phyloP scores from a whole-genome alignment of 2,113 vertebrate species.

The Stictonetta naevosa region DNA sequence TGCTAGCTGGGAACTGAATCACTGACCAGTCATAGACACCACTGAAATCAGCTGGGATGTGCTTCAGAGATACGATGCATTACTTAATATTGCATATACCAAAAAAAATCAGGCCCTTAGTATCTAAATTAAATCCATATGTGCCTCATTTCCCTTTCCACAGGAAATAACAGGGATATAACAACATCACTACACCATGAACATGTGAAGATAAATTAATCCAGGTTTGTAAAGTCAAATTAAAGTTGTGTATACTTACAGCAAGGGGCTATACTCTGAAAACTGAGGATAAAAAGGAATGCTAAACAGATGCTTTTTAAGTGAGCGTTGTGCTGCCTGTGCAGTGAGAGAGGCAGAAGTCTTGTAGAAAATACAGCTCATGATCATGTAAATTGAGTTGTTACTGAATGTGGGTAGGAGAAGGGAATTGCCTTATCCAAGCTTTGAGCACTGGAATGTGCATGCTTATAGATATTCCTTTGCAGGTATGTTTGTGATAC shows the following conservation, averaged over 20 bases:
- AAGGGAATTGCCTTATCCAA: not conserved
- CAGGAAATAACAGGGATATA: not conserved
- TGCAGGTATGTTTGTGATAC: not conserved
- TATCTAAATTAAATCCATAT: not conserved
- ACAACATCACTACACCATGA: not conserved
- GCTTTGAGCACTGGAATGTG: not conserved
- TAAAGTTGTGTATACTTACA: conserved; percentile 6
- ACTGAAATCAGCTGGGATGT: not conserved
- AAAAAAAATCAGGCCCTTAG: not conserved
- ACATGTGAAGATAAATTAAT: not conserved
- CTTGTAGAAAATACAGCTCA: not conserved
- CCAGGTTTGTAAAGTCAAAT: conserved; percentile 9
- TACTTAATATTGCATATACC: not conserved
- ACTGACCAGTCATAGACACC: not conserved
- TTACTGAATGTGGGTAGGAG: fast-evolving
- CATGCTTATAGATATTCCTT: not conserved
- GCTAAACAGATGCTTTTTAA: not conserved
- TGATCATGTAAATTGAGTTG: fast-evolving
- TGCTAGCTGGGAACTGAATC: not conserved
- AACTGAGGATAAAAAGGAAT: not conserved
- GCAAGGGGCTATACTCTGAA: not conserved
- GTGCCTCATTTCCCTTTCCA: not conserved
- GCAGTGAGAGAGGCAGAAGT: not conserved
- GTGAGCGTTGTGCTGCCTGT: not conserved
- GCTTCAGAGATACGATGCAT: not conserved